phyloP scores from a whole-genome alignment of 2,888 invertebrate species.

The Dexiosoma caninum region DNA sequence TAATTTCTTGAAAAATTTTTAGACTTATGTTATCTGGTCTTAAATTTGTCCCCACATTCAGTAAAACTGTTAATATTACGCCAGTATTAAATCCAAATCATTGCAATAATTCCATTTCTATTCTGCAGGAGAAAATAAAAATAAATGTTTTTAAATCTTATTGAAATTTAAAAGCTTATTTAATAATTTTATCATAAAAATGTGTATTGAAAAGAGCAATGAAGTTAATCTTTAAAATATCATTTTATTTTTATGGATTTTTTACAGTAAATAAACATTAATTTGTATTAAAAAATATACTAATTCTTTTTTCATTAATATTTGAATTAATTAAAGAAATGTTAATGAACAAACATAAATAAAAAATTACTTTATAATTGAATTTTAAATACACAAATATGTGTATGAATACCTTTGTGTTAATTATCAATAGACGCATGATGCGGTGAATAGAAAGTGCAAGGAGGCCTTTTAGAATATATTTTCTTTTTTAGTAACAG shows the following conservation, averaged over 20 bases:
- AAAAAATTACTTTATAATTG: slow-evolving; percentile 39
- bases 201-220: background rate
- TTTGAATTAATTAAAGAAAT: slow-evolving; percentile 29
- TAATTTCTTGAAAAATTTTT: too few relatives aligned
- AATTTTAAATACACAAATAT: slow-evolving; percentile 33
- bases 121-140: too few relatives aligned
- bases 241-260: background rate
- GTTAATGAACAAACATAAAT: slow-evolving; percentile 8
- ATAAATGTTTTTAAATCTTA: too few relatives aligned
- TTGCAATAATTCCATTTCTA: too few relatives aligned
- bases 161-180: too few relatives aligned
- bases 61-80: too few relatives aligned
- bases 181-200: background rate
- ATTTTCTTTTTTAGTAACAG: too few relatives aligned
- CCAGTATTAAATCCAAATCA: too few relatives aligned
- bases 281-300: background rate
- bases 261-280: slow-evolving; percentile 6
- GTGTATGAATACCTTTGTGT: background rate
- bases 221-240: background rate
- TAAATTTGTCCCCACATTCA: too few relatives aligned
- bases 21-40: too few relatives aligned
- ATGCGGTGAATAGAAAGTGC: background rate
- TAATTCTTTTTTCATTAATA: background rate
- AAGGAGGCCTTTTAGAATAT: background rate
- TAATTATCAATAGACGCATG: background rate